These are phyloP conservation scores for Gymnogyps californianus DNA, from an alignment of 2,113 vertebrate genomes.

Conservation along the genomic window DNA sequence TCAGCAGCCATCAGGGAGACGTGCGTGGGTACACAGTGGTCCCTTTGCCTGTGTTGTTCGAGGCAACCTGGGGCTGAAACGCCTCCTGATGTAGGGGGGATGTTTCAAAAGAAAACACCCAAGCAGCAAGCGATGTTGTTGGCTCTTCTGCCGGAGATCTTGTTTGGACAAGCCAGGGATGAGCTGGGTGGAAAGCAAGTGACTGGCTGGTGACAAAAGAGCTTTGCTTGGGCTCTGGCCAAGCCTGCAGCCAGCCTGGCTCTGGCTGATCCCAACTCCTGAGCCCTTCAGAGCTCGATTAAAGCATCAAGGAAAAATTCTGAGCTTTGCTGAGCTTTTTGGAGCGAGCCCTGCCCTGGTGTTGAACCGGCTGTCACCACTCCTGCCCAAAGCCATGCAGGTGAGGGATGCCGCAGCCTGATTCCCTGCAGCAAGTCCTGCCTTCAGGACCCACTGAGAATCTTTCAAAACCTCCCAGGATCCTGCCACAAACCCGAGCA, in stretches of 20 bases:
- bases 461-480: not conserved
- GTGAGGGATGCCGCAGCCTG: not conserved
- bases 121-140: not conserved
- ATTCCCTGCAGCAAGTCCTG: not conserved
- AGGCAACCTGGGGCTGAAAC: not conserved
- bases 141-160: not conserved
- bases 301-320: not conserved
- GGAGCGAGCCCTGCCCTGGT: not conserved
- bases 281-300: not conserved
- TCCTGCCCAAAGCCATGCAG: not conserved
- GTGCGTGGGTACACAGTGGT: not conserved
- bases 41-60: rapidly evolving
- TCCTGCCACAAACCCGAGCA: not conserved
- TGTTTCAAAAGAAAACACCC: not conserved
- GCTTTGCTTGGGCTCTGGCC: not conserved
- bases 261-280: not conserved
- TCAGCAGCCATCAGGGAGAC: not conserved
- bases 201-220: not conserved
- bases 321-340: not conserved
- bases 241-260: not conserved
- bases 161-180: not conserved
- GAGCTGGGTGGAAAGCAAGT: not conserved
- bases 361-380: rapidly evolving
- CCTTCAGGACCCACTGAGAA: not conserved
- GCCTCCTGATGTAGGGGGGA: not conserved